Evolutionary conservation across 2,113 vertebrate genomes (phyloP).

Genomic region (Hydrolagus affinis): DNA sequence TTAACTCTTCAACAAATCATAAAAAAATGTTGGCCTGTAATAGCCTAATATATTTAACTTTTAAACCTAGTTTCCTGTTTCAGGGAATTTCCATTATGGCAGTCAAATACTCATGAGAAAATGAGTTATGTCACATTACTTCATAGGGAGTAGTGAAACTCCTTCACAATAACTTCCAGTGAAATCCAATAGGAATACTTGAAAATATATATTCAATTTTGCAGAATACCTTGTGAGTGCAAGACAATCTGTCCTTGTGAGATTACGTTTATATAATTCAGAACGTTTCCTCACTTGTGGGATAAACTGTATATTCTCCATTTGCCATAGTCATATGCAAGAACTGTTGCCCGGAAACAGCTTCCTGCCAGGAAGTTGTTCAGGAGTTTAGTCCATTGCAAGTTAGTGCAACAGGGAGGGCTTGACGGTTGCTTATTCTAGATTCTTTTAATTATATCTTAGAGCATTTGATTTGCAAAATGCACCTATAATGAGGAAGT

Average conservation of each 20-base stretch:
- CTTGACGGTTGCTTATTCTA: constrained; percentile 4
- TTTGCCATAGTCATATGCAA: not conserved
- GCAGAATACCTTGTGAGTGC: not conserved
- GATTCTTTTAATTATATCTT: not conserved
- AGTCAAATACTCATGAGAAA: not conserved
- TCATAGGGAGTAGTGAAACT: constrained; percentile 16
- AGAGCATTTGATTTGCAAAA: not conserved
- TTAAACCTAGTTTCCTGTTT: not conserved
- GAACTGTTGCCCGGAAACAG: not conserved
- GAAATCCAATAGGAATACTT: not conserved
- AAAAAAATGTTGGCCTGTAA: not conserved
- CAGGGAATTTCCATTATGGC: not conserved
- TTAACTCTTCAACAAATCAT: not conserved
- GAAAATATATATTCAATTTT: not conserved
- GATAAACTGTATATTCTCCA: not conserved
- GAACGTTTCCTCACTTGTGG: not conserved
- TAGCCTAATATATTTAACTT: not conserved
- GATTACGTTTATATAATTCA: not conserved
- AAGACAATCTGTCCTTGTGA: not conserved
- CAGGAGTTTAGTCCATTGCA: constrained; percentile 1
- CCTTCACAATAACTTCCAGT: not conserved
- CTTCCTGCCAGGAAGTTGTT: not conserved
- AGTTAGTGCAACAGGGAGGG: constrained; percentile 9
- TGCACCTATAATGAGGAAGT: not conserved
- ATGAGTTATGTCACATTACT: not conserved